These are phyloP conservation scores for Anoplius nigerrimus DNA, from an alignment of 2,888 invertebrate genomes.

Conservation along the genomic window DNA sequence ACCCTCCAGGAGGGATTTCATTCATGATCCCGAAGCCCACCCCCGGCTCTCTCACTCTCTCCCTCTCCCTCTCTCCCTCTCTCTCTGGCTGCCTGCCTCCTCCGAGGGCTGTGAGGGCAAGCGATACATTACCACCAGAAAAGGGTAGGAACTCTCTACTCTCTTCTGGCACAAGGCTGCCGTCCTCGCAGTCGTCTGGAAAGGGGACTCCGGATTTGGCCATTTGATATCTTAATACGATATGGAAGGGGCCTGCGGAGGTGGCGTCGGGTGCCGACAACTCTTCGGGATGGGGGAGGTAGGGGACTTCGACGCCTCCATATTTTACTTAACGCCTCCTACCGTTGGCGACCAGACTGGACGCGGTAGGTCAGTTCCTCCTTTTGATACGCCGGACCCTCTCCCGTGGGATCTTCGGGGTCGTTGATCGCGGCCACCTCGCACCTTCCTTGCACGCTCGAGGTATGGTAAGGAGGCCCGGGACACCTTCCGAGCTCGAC, in stretches of 20 bases:
- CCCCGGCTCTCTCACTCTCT: too few species aligned
- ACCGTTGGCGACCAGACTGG: slow-evolving; percentile 28
- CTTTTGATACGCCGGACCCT: slow-evolving; percentile 17
- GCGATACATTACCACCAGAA: slow-evolving; percentile 68
- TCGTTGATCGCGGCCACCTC: neutral
- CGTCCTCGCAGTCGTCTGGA: slow-evolving; percentile 53
- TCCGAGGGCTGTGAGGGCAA: slow-evolving; percentile 62
- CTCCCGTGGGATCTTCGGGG: slow-evolving; percentile 3
- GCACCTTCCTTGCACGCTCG: neutral
- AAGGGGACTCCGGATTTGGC: slow-evolving; percentile 67
- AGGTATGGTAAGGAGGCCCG: too few species aligned
- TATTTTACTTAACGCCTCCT: slow-evolving; percentile 62
- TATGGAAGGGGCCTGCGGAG: slow-evolving; percentile 55
- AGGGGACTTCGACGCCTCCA: slow-evolving; percentile 33
- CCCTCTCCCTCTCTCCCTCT: too few species aligned
- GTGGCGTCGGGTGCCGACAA: slow-evolving; percentile 19
- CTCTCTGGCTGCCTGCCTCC: slow-evolving; percentile 47
- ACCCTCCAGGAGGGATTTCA: slow-evolving; percentile 74
- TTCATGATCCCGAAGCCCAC: slow-evolving; percentile 68
- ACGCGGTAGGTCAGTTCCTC: slow-evolving; percentile 52
- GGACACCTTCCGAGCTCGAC: too few species aligned
- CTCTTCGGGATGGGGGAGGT: slow-evolving; percentile 9
- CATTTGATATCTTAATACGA: slow-evolving; percentile 74
- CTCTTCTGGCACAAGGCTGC: too few species aligned
- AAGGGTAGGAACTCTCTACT: slow-evolving; percentile 62